A percentile compares a stretch with the other conserved stretches of the same genome.
Conservation (phyloP, 2,888 invertebrate genomes). For the Chalcis sispes region DNA sequence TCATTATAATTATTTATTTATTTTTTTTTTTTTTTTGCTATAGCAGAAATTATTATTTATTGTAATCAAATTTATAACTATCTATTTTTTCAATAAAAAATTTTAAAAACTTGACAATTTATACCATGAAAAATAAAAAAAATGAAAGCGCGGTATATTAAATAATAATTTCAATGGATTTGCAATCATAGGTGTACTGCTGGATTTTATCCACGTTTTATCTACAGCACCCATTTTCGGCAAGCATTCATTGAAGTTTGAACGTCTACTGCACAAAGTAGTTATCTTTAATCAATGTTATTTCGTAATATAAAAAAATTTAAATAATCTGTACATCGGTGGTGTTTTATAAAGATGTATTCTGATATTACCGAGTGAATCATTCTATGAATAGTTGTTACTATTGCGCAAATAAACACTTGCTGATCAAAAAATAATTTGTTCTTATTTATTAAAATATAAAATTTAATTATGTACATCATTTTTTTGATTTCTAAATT, state of each 20-base stretch:
- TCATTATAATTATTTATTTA: not conserved
- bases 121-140: conserved; percentile 36
- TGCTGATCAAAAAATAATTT: conserved; percentile 45
- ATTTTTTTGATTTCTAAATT: not conserved
- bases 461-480: conserved; percentile 27
- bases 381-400: conserved; percentile 71
- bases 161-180: conserved; percentile 45
- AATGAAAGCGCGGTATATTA: conserved; percentile 11
- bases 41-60: conserved; percentile 32
- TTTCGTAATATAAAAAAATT: conserved; percentile 68
- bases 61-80: conserved; percentile 23
- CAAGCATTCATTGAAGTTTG: conserved; percentile 71
- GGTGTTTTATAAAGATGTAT: conserved; percentile 75
- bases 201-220: conserved; percentile 69
- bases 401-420: conserved; percentile 60
- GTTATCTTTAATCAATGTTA: conserved; percentile 74
- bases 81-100: conserved; percentile 39
- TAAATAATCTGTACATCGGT: conserved; percentile 71
- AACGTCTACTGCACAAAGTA: conserved; percentile 75
- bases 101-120: conserved; percentile 48
- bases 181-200: conserved; percentile 34
- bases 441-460: not conserved
- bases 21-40: not conserved
- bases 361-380: conserved; percentile 70
- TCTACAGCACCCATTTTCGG: conserved; percentile 71